Conservation (phyloP, 2,888 invertebrate genomes). For the Sepiola atlantica region DNA sequence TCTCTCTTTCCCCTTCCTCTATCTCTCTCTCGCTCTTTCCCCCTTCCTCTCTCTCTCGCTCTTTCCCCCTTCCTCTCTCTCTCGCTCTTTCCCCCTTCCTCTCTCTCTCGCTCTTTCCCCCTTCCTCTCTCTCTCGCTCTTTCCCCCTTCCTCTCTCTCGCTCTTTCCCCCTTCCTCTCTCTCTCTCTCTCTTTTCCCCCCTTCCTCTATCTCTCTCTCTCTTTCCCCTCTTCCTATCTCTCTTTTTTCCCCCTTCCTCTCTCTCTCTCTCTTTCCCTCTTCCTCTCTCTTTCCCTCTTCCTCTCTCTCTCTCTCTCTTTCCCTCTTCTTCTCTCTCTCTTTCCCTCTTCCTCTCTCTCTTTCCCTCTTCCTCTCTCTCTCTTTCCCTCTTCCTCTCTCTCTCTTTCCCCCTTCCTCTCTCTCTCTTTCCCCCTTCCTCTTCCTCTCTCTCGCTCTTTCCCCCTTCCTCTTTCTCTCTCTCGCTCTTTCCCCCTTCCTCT, state of each 20-base stretch:
- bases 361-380: background rate
- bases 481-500: background rate
- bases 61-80: background rate
- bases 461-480: too few species aligned
- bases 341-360: rapidly evolving
- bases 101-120: too few species aligned
- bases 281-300: background rate
- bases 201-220: background rate
- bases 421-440: too few species aligned
- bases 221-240: background rate
- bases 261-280: background rate
- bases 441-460: background rate
- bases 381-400: background rate
- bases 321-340: background rate
- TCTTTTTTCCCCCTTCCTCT: background rate
- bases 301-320: too few species aligned
- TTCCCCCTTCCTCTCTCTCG: background rate
- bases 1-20: too few species aligned
- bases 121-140: background rate
- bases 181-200: too few species aligned
- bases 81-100: background rate
- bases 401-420: background rate
- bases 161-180: too few species aligned
- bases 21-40: too few species aligned
- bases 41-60: background rate